Percentiles rank a stretch among this genome's conserved stretches.
phyloP scores from a whole-genome alignment of 2,797 vertebrate genomes.

The Heterohyrax brucei region DNA sequence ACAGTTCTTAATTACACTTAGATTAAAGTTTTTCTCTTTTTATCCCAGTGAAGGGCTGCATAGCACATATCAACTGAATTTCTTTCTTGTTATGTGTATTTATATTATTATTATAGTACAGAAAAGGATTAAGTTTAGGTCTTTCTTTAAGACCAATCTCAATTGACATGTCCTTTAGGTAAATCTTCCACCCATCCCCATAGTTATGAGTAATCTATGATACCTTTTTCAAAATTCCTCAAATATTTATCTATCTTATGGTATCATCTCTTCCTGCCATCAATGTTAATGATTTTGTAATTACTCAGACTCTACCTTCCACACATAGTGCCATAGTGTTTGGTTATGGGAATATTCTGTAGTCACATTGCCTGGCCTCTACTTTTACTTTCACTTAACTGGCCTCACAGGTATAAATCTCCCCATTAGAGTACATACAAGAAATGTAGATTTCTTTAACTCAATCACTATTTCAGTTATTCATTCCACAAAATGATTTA shows the following conservation, averaged over 20 bases:
- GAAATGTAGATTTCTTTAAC: background rate
- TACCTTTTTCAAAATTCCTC: conserved; percentile 5
- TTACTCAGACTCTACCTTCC: background rate
- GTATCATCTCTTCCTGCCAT: background rate
- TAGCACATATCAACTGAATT: background rate
- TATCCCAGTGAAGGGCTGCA: background rate
- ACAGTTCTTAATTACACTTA: background rate
- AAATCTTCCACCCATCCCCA: background rate
- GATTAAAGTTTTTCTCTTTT: conserved; percentile 26
- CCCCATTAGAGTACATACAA: background rate
- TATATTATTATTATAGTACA: background rate
- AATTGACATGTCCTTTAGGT: background rate
- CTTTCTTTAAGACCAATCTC: background rate
- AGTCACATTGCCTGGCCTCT: background rate
- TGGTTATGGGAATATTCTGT: accelerated
- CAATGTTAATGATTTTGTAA: background rate
- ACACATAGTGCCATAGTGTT: accelerated
- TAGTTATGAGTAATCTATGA: background rate
- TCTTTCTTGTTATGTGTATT: background rate
- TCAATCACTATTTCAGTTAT: background rate
- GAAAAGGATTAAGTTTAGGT: background rate
- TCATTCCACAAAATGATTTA: background rate
- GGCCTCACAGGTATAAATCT: accelerated
- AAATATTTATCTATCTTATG: background rate
- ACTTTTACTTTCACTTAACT: background rate